Evolutionary conservation across 2,797 vertebrate genomes (phyloP), one percentile per base, ranked within the genome.

Genomic region (Acridotheres tristis): DNA sequence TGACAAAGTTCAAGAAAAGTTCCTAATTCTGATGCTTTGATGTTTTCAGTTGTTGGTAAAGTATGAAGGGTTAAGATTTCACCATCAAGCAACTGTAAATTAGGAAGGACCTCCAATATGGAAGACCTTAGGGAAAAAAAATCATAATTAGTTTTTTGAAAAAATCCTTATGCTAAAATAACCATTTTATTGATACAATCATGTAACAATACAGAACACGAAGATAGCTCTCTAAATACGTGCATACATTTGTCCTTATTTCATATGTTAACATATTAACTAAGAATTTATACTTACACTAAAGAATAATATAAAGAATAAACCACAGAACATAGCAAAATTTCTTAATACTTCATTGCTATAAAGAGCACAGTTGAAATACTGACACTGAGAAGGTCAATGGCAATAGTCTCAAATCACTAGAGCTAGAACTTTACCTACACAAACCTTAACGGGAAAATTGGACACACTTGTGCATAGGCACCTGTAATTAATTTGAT

Each of bases 1-100:
- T 98, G 98, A 96, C 98, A 99, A 79, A 99, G 92, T n/a, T 78
- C 89, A 40, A 97, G 89, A 95, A 99, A 99, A 88, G 69, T 88
- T 94, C 95, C 97, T 42, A 96, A 63, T 85, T 97, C 92, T 78
- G 51, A 78, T 48, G 42, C 63, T 66, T 58, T 48, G n/a, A 71
- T 85, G 62, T 82, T 95, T 96, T 96, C 96, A 94, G 61, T 93
- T 82, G 85, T 57, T n/a, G 82, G 51, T 65, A 88, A 93, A 88
- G 73, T 69, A 79, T 58, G 83, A 87, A 54, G 85, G 76, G 75
- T 95, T 67, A 98, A 78, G 51, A 91, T 82, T 92, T 98, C 98
- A 73, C 90, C 97, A 93, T 99, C 97, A 58, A 98, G 92, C 79
- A 96, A 79, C 93, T 95, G 98, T 80, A 99, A 97, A 94, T 91